Evolutionary conservation across 1,140 invertebrate species (phyloP).

Genomic region (Aporrectodea caliginosa): DNA sequence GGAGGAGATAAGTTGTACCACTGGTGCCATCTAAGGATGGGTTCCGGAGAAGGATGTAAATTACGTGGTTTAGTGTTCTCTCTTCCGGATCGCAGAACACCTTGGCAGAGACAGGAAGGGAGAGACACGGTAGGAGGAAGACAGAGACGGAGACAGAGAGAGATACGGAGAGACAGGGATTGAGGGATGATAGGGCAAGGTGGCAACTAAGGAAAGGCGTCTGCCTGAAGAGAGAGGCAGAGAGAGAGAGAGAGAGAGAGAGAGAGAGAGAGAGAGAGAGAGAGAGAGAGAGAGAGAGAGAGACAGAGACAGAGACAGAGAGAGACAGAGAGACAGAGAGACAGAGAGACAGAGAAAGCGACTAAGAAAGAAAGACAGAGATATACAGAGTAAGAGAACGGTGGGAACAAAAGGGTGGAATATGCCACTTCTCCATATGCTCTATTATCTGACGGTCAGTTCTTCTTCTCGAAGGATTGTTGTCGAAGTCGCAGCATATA

Average conservation of each 20-base stretch:
- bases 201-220: too few relatives aligned
- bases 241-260: not conserved
- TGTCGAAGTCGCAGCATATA: too few relatives aligned
- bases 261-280: not conserved
- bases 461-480: too few relatives aligned
- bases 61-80: too few relatives aligned
- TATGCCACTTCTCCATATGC: too few relatives aligned
- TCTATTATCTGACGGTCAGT: too few relatives aligned
- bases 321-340: not conserved
- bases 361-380: not conserved
- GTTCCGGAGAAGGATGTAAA: too few relatives aligned
- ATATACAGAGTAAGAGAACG: not conserved
- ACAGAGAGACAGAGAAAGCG: not conserved
- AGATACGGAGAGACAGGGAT: not conserved
- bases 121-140: not conserved
- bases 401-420: not conserved
- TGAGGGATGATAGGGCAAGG: not conserved
- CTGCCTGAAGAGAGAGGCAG: not conserved
- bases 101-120: not conserved
- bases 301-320: not conserved
- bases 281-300: not conserved
- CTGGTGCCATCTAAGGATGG: too few relatives aligned
- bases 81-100: too few relatives aligned
- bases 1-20: too few relatives aligned
- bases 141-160: not conserved